These are phyloP conservation scores for Paradisaea rubra DNA, from an alignment of 2,113 vertebrate species.

Conservation along the genomic window DNA sequence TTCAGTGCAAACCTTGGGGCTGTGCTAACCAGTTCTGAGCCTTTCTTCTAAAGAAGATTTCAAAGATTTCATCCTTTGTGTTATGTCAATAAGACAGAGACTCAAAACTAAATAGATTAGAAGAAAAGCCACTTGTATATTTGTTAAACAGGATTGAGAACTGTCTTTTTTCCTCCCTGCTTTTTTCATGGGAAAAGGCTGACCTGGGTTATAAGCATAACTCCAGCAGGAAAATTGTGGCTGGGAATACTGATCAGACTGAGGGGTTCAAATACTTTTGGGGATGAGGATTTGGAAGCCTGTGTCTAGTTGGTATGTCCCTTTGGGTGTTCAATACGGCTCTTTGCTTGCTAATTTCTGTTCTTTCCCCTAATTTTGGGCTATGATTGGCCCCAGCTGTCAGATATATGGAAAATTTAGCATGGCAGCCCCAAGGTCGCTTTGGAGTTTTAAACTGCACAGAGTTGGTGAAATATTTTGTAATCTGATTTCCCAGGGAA, in stretches of 20 bases:
- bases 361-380: not conserved
- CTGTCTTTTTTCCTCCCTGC: not conserved
- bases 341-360: not conserved
- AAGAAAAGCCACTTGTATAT: not conserved
- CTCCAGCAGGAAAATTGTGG: not conserved
- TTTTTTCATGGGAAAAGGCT: not conserved
- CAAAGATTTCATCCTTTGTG: not conserved
- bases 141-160: not conserved
- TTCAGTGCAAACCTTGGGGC: not conserved
- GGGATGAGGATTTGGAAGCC: not conserved
- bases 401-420: not conserved
- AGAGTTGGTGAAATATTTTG: not conserved
- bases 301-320: not conserved
- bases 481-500: not conserved
- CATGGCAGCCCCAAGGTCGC: not conserved
- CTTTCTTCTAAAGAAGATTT: not conserved
- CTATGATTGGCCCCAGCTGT: not conserved
- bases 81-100: not conserved
- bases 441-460: not conserved
- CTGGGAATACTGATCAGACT: not conserved
- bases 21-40: not conserved
- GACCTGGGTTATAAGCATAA: not conserved
- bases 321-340: not conserved
- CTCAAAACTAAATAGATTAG: not conserved
- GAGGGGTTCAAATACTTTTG: not conserved